phyloP scores from a whole-genome alignment of 2,888 invertebrate genomes.

The Hybos culiciformis region DNA sequence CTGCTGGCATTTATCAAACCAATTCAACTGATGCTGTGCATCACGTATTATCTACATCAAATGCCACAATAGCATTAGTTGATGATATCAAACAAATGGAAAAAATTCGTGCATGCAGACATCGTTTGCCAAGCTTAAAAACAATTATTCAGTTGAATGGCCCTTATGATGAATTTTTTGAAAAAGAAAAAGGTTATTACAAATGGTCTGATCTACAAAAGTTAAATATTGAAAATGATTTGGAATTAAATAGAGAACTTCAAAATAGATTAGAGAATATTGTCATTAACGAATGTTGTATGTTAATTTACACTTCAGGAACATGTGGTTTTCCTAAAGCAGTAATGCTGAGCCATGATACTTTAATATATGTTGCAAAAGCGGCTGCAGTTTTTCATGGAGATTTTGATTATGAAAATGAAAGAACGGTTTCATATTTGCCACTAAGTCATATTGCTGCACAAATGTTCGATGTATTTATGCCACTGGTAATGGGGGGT shows the following conservation, averaged over 20 bases:
- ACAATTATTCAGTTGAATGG: constrained; percentile 47
- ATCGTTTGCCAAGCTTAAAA: constrained; percentile 56
- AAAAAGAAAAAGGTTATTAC: constrained; percentile 26
- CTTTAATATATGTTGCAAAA: constrained; percentile 52
- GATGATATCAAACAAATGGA: constrained; percentile 74
- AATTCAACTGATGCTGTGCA: constrained; percentile 75
- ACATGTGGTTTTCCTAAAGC: constrained; percentile 82
- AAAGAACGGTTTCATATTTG: constrained; percentile 60
- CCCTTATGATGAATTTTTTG: constrained; percentile 25
- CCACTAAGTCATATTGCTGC: constrained; percentile 86
- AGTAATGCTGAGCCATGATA: constrained; percentile 86
- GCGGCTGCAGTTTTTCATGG: constrained; percentile 38
- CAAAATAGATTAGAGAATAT: constrained; percentile 28
- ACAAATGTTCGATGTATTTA: constrained; percentile 59
- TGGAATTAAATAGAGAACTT: not conserved
- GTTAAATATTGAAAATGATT: constrained; percentile 8
- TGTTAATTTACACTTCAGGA: constrained; percentile 75
- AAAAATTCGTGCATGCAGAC: constrained; percentile 57
- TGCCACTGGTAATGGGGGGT: constrained; percentile 26
- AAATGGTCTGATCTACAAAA: constrained; percentile 22
- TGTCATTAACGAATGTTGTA: constrained; percentile 68
- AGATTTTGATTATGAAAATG: constrained; percentile 40
- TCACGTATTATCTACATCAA: constrained; percentile 56
- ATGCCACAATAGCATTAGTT: constrained; percentile 71
- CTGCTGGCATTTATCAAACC: constrained; percentile 80